These are phyloP conservation scores for Globodera ellingtonae DNA, from an alignment of 1,140 invertebrate genomes.

Conservation along the genomic window DNA sequence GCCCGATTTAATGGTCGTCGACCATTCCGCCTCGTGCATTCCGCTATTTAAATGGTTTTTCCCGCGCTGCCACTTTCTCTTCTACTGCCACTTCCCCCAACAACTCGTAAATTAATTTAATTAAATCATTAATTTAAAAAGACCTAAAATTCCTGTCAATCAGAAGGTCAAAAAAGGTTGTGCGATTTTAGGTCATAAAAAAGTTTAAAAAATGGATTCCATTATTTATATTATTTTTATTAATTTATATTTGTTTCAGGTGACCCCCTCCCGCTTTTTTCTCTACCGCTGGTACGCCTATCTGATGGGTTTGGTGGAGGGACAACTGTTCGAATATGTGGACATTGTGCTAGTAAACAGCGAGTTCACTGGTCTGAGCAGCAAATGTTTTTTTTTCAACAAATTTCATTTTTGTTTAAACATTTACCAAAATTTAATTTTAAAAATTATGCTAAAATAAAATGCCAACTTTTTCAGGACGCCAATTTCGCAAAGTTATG, in stretches of 20 bases:
- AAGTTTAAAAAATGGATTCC: too few species aligned
- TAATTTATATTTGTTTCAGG: background rate
- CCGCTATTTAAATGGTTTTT: conserved; percentile 65
- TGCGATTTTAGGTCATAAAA: too few species aligned
- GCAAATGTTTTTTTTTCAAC: conserved; percentile 4
- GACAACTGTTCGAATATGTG: conserved; percentile 50
- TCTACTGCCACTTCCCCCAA: conserved; percentile 65
- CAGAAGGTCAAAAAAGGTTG: too few species aligned
- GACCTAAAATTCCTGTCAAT: background rate
- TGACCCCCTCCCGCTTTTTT: conserved; percentile 63
- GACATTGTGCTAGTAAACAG: conserved; percentile 64
- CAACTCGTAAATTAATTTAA: conserved; percentile 47
- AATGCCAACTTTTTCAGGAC: conserved; percentile 48
- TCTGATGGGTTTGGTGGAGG: conserved; percentile 61
- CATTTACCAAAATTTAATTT: background rate
- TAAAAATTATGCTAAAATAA: background rate
- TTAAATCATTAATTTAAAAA: background rate
- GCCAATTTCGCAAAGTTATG: conserved; percentile 58
- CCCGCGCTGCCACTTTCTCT: conserved; percentile 56
- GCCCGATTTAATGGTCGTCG: conserved; percentile 61
- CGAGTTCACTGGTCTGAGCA: conserved; percentile 58
- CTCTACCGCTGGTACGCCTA: conserved; percentile 64
- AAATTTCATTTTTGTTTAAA: background rate
- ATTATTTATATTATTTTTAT: too few species aligned
- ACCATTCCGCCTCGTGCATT: conserved; percentile 63